Evolutionary conservation across 1,140 invertebrate genomes (phyloP).

Genomic region (Stenopsyche tienmushanensis): DNA sequence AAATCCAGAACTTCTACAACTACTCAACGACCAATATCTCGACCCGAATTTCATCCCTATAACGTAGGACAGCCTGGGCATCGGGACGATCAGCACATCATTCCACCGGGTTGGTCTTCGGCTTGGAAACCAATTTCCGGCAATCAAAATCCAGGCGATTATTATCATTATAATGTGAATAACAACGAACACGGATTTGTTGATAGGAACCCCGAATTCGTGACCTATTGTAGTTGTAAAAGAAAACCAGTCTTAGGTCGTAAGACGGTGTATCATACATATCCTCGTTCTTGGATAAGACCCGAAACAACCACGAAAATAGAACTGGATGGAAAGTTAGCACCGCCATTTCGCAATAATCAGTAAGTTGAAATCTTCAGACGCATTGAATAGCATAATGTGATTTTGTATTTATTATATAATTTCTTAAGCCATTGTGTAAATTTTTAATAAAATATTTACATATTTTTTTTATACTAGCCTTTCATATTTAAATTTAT

Average conservation of each 20-base stretch:
- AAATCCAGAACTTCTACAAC: constrained; percentile 6
- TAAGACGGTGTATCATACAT: neutral
- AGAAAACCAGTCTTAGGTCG: constrained; percentile 28
- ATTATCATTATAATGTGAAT: constrained; percentile 34
- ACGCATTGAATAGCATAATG: too few relatives aligned
- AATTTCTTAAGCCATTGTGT: too few relatives aligned
- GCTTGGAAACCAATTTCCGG: constrained; percentile 28
- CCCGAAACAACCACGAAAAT: constrained; percentile 30
- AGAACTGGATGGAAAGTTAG: constrained; percentile 30
- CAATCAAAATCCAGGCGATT: constrained; percentile 15
- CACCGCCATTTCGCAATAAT: constrained; percentile 25
- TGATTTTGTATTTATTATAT: too few relatives aligned
- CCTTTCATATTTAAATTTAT: too few relatives aligned
- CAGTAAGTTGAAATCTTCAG: too few relatives aligned
- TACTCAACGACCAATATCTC: neutral
- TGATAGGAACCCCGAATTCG: constrained; percentile 20
- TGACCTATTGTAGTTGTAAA: constrained; percentile 30
- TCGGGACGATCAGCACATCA: constrained; percentile 2
- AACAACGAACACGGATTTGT: constrained; percentile 24
- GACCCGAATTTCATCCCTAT: constrained; percentile 8
- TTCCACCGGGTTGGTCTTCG: constrained; percentile 31
- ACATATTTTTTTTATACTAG: too few relatives aligned
- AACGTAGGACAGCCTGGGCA: neutral
- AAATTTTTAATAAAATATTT: too few relatives aligned
- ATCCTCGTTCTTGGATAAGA: constrained; percentile 20